phyloP scores from a whole-genome alignment of 2,113 vertebrate genomes.

The Sylvietta virens region DNA sequence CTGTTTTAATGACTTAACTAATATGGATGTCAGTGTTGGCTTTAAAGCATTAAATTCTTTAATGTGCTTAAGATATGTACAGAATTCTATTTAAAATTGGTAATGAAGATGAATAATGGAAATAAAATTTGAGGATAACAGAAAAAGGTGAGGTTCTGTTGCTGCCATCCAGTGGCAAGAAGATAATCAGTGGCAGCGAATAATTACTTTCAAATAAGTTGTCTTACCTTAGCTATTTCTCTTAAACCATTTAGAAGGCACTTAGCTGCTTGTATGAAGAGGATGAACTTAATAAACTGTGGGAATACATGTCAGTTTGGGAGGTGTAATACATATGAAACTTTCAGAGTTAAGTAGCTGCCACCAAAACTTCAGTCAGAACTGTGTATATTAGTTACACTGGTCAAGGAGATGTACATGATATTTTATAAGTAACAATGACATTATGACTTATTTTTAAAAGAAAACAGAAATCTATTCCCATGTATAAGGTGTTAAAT shows the following conservation, averaged over 20 bases:
- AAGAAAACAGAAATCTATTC: background rate
- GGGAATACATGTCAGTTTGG: background rate
- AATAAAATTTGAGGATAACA: constrained; percentile 11
- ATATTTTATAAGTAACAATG: background rate
- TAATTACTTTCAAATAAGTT: background rate
- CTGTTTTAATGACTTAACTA: background rate
- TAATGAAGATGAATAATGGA: background rate
- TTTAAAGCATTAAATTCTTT: background rate
- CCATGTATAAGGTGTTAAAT: background rate
- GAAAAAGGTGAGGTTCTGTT: constrained; percentile 61
- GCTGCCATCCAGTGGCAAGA: constrained; percentile 82
- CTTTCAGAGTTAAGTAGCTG: background rate
- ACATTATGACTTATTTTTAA: background rate
- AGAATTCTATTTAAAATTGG: background rate
- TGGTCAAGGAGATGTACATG: background rate
- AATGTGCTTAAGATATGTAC: background rate
- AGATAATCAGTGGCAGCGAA: background rate
- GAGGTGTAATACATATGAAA: background rate
- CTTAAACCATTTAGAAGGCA: background rate
- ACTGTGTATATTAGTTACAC: background rate
- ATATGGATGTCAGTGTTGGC: background rate
- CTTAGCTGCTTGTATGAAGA: background rate
- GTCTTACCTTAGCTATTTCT: background rate
- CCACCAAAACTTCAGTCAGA: background rate
- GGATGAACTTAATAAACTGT: background rate